These are phyloP conservation scores for Colletes gigas DNA, from an alignment of 1,140 invertebrate genomes.

Conservation along the genomic window DNA sequence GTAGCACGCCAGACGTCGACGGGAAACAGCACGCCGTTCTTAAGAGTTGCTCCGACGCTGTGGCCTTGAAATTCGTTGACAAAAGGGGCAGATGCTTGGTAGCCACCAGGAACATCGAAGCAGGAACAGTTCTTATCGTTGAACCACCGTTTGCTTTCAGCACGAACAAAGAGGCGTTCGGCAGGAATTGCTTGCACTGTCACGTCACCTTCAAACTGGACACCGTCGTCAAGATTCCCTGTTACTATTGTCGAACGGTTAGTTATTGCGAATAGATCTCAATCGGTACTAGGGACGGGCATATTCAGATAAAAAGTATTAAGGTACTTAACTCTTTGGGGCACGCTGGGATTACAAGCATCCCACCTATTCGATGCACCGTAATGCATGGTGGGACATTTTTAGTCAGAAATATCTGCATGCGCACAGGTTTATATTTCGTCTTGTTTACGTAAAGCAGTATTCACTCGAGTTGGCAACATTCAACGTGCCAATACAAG, in stretches of 20 bases:
- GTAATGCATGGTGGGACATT: too few relatives aligned
- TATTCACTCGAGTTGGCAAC: too few relatives aligned
- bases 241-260: constrained; percentile 80
- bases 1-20: constrained; percentile 62
- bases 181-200: constrained; percentile 82
- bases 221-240: constrained; percentile 77
- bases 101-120: constrained; percentile 73
- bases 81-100: constrained; percentile 72
- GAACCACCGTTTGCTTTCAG: constrained; percentile 79
- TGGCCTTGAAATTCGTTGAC: constrained; percentile 64
- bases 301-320: too few relatives aligned
- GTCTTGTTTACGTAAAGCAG: too few relatives aligned
- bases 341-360: too few relatives aligned
- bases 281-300: neutral
- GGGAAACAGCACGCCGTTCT: constrained; percentile 69
- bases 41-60: constrained; percentile 70
- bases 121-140: constrained; percentile 79
- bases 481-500: too few relatives aligned
- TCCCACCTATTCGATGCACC: too few relatives aligned
- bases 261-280: constrained; percentile 52
- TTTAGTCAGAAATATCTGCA: too few relatives aligned
- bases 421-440: too few relatives aligned
- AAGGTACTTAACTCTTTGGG: too few relatives aligned
- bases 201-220: constrained; percentile 71
- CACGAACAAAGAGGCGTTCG: constrained; percentile 75